Conservation (phyloP, 1,140 invertebrate species). For the Ceratina calcarata region DNA sequence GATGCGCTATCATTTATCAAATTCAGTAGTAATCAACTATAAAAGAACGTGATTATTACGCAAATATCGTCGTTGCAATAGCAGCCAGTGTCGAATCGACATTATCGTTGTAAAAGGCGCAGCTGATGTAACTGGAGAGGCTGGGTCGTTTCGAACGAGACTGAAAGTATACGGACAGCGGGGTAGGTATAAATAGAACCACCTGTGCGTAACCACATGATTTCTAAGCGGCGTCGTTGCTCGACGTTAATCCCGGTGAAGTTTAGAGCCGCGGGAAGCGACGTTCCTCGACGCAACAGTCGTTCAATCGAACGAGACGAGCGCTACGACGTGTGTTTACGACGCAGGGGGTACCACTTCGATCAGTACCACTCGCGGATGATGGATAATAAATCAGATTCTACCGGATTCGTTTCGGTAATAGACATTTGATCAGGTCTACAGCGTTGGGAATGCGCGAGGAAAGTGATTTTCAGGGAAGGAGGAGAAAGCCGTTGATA, state of each 20-base stretch:
- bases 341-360: slow-evolving; percentile 57
- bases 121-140: slow-evolving; percentile 14
- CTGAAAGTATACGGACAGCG: slow-evolving; percentile 6
- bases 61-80: not conserved
- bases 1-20: not conserved
- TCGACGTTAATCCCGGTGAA: slow-evolving; percentile 11
- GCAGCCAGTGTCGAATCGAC: not conserved
- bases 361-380: slow-evolving; percentile 17
- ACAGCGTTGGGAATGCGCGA: too few species aligned
- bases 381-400: slow-evolving; percentile 65
- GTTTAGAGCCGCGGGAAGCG: slow-evolving; percentile 19
- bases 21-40: not conserved
- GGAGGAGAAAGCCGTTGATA: too few species aligned
- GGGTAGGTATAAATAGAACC: slow-evolving; percentile 11
- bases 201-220: slow-evolving; percentile 15
- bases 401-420: slow-evolving; percentile 18
- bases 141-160: not conserved
- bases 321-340: slow-evolving; percentile 63
- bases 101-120: not conserved
- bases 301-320: slow-evolving; percentile 55
- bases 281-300: slow-evolving; percentile 52
- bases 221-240: not conserved
- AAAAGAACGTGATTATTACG: not conserved
- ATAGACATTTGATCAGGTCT: slow-evolving; percentile 13
- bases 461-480: not conserved